Conservation (phyloP, 1,140 invertebrate genomes). For the Lutraria rhynchaena region DNA sequence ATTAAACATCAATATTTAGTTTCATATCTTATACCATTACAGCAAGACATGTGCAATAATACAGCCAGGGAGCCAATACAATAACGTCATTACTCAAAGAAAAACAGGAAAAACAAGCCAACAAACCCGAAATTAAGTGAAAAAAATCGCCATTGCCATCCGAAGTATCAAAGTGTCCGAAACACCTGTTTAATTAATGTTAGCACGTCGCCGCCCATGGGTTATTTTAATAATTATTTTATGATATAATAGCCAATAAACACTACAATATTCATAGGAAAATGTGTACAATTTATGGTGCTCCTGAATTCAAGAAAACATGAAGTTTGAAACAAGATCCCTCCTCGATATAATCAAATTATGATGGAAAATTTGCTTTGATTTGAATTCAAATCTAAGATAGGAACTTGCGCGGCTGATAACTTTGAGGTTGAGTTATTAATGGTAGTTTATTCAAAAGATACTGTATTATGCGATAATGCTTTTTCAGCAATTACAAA, state of each 20-base stretch:
- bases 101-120: not conserved
- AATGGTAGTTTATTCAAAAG: constrained; percentile 20
- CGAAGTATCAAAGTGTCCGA: too few species aligned
- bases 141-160: too few species aligned
- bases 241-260: constrained; percentile 11
- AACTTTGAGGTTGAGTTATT: constrained; percentile 29
- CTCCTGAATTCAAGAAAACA: not conserved
- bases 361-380: constrained; percentile 2
- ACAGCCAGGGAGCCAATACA: too few species aligned
- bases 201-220: not conserved
- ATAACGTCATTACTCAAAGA: not conserved
- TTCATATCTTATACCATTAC: too few species aligned
- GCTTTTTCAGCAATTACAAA: constrained; percentile 33
- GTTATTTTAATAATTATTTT: constrained; percentile 40
- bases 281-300: not conserved
- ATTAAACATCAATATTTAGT: too few species aligned
- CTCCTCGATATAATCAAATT: constrained; percentile 11
- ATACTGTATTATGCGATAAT: constrained; percentile 35
- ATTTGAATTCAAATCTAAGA: constrained; percentile 26
- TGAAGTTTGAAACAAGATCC: constrained; percentile 1
- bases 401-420: not conserved
- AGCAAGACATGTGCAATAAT: too few species aligned
- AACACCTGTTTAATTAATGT: too few species aligned
- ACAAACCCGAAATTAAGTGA: too few species aligned
- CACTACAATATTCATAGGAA: not conserved